Conservation (phyloP, 2,797 vertebrate species). For the Cryptoprocta ferox region DNA sequence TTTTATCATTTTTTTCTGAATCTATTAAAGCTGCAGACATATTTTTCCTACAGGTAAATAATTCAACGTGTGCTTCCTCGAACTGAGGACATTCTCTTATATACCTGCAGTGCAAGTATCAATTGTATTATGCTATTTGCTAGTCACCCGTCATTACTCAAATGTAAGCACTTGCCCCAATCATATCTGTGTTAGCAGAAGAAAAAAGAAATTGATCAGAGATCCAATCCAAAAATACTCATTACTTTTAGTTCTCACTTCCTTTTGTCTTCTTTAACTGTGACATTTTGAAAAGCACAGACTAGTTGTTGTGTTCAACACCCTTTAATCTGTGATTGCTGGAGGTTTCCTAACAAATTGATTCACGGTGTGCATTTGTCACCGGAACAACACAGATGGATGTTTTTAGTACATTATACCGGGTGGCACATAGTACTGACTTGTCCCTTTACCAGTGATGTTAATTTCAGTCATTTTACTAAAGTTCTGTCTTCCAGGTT, state of each 20-base stretch:
- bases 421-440: too few species aligned
- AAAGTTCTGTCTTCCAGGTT: neutral
- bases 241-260: neutral
- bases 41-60: neutral
- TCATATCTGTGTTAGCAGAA: neutral
- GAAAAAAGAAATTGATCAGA: neutral
- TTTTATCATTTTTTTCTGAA: neutral
- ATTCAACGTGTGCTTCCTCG: neutral
- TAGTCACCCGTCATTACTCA: neutral
- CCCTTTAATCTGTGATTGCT: neutral
- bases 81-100: neutral
- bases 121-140: neutral
- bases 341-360: neutral
- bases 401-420: neutral
- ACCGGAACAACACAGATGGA: neutral
- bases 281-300: neutral
- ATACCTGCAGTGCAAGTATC: neutral
- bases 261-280: neutral
- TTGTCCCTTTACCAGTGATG: neutral
- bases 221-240: too few species aligned
- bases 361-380: neutral
- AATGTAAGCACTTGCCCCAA: neutral
- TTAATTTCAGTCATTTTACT: neutral
- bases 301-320: too few species aligned
- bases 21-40: neutral